Evolutionary conservation across 2,888 invertebrate species (phyloP).

Genomic region (Drosophila robusta): DNA sequence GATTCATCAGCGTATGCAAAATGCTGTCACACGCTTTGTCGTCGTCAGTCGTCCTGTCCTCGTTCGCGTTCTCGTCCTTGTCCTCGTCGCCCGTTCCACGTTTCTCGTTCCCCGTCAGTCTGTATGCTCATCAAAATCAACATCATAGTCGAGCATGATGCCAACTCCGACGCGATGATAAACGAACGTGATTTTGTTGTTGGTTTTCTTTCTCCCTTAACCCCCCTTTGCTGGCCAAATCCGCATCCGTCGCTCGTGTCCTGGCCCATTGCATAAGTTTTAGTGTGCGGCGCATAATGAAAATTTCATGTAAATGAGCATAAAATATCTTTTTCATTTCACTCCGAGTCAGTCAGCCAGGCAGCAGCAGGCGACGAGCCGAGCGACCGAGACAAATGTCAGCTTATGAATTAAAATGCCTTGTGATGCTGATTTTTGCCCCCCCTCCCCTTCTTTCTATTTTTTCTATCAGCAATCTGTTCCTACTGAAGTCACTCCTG

Average conservation of each 20-base stretch:
- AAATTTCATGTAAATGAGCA: constrained; percentile 83
- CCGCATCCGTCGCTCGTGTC: constrained; percentile 34
- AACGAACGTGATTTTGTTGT: constrained; percentile 78
- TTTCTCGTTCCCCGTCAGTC: constrained; percentile 36
- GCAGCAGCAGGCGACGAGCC: constrained; percentile 35
- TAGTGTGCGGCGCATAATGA: constrained; percentile 73
- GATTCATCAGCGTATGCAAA: constrained; percentile 83
- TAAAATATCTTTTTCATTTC: constrained; percentile 83
- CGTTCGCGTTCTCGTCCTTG: constrained; percentile 39
- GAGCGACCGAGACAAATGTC: constrained; percentile 77
- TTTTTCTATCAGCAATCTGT: constrained; percentile 32
- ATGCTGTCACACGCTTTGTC: constrained; percentile 79
- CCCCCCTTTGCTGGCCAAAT: constrained; percentile 45
- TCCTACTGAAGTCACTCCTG: background rate
- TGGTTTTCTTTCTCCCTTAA: constrained; percentile 43
- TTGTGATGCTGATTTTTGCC: constrained; percentile 69
- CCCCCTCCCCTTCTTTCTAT: background rate
- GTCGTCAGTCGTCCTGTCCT: constrained; percentile 57
- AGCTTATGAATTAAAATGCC: constrained; percentile 83
- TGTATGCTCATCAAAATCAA: constrained; percentile 77
- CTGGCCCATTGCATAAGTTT: constrained; percentile 67
- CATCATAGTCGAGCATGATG: constrained; percentile 72
- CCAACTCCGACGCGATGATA: constrained; percentile 73
- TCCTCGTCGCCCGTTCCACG: constrained; percentile 4
- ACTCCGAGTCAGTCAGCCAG: constrained; percentile 56